Evolutionary conservation across 2,888 invertebrate genomes (phyloP), one percentile per base, ranked within the genome.

Genomic region (Hydriomena furcata): DNA sequence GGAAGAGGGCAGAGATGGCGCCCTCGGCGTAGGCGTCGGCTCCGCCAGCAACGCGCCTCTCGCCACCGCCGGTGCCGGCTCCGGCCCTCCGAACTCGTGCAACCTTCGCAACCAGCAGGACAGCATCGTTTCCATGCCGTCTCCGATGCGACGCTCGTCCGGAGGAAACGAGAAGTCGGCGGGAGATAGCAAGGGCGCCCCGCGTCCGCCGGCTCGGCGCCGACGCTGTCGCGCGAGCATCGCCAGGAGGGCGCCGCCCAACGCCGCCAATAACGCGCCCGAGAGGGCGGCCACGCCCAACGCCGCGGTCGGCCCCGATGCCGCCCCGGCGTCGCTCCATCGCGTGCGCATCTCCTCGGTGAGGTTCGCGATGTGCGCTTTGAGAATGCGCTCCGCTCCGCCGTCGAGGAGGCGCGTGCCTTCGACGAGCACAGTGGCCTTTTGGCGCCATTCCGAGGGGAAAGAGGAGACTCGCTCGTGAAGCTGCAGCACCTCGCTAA

Each of bases 111-210:
- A 82, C 95, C 95, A 96, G 75, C 96, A 96, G 68, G 95, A 95
- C 10, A 96, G 91, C 95, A 96, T 95, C 46, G 95, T 94, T 79
- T 96, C 96, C 80, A 96, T 95, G 50, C 96, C 96, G 74, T 95
- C 95, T 35, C 82, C 85, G 27, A 85, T 81, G 52, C 84, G 78
- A 25, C 71, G 72, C 61, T 83, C 85, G 58, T 80, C 71, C 61
- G 77, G 68, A 58, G 84, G 76, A 60, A 76, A 76, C 11, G 70
- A 55, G 59, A 80, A 75, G 48, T 80, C 73, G 0, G 50, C 43
- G 5, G 71, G 61, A n/a, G 64, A 41, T 2, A 77, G 68, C 61
- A 81, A 35, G 60, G 43, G 43, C 1, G 46, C 43, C 37, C 60
- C 21, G 58, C 65, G 37, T 38, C 57, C 31, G 41, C 57, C 25